Percentiles rank a stretch among this genome's conserved stretches.
These are phyloP conservation scores for Crocodylus rhombifer DNA, from an alignment of 2,797 vertebrate species.

Conservation along the genomic window DNA sequence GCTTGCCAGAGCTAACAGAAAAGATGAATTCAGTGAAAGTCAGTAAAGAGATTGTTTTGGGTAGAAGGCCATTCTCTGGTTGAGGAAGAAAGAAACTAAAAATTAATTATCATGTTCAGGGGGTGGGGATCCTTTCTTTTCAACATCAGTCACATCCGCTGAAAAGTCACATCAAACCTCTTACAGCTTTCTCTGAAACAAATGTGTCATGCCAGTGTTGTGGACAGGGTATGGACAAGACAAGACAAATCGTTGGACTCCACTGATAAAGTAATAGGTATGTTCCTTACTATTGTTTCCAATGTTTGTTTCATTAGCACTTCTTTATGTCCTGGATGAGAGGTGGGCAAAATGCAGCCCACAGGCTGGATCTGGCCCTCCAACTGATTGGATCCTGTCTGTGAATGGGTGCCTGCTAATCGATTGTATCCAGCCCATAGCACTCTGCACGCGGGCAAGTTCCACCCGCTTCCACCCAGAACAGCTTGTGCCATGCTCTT, in stretches of 20 bases:
- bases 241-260: not conserved
- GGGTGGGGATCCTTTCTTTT: no score
- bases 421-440: not conserved
- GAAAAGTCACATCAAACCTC: not conserved
- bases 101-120: not conserved
- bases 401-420: no score
- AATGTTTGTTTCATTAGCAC: not conserved
- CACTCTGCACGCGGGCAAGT: no score
- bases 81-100: conserved; percentile 5
- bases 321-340: not conserved
- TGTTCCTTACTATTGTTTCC: not conserved
- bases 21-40: not conserved
- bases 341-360: no score
- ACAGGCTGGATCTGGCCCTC: no score
- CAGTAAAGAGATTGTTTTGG: not conserved
- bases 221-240: not conserved
- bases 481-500: no score
- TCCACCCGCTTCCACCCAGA: not conserved
- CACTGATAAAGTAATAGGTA: no score
- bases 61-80: not conserved
- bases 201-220: not conserved
- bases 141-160: not conserved
- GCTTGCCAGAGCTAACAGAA: not conserved
- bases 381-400: no score
- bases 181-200: not conserved